These are phyloP conservation scores for Drosophila sp. DNA, from an alignment of 1,140 invertebrate species.

Conservation along the genomic window DNA sequence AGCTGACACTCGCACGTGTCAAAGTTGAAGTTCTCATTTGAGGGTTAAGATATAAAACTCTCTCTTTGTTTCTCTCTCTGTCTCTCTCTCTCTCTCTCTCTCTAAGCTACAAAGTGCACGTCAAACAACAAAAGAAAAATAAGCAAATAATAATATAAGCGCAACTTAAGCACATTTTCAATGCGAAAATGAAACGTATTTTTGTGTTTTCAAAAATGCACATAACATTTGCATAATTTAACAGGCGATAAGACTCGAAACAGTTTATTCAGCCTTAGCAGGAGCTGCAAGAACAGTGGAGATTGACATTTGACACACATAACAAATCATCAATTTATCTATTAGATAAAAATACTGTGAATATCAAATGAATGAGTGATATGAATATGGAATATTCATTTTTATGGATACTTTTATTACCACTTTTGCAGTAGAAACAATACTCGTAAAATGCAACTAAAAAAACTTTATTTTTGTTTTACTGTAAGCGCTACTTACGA, in stretches of 20 bases:
- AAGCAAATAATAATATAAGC: constrained; percentile 12
- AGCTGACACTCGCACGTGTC: constrained; percentile 43
- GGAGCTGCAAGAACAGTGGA: constrained; percentile 29
- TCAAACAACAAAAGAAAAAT: constrained; percentile 13
- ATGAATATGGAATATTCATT: too few relatives aligned
- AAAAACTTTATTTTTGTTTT: background rate
- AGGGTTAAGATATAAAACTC: constrained; percentile 38
- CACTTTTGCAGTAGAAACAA: background rate
- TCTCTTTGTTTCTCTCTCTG: background rate
- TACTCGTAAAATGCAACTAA: background rate
- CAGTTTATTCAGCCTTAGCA: background rate
- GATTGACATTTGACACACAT: background rate
- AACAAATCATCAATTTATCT: background rate
- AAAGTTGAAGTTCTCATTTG: constrained; percentile 39
- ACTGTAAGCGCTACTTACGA: background rate
- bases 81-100: background rate
- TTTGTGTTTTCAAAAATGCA: constrained; percentile 38
- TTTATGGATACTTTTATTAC: too few relatives aligned
- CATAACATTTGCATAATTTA: constrained; percentile 59
- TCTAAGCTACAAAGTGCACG: constrained; percentile 18
- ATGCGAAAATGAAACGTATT: constrained; percentile 29
- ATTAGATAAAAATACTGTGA: too few relatives aligned
- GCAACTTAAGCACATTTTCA: constrained; percentile 33
- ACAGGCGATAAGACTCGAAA: constrained; percentile 37
- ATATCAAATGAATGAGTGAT: too few relatives aligned